Percentiles rank a stretch among this genome's conserved stretches.
Conservation (phyloP, 2,797 vertebrate genomes). For the Poeciliopsis turneri region DNA sequence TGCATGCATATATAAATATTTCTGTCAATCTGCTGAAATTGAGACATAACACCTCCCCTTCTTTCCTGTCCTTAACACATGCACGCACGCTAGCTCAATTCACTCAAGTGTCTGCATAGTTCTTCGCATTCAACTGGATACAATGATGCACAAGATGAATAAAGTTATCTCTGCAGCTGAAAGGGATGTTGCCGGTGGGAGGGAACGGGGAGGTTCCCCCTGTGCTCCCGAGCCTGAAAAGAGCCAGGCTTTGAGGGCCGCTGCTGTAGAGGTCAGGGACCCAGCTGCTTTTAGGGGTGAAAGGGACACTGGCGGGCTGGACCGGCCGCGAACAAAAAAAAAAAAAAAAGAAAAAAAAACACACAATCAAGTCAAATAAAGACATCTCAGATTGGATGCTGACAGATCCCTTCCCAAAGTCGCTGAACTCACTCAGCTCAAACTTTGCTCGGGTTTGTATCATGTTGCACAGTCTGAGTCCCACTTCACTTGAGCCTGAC, state of each 20-base stretch:
- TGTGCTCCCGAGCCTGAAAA: conserved; percentile 85
- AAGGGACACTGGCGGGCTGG: conserved; percentile 92
- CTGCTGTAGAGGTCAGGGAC: conserved; percentile 94
- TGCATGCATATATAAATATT: conserved; percentile 21
- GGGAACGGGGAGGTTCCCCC: conserved; percentile 89
- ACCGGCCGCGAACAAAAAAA: conserved; percentile 88
- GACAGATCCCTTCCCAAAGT: conserved; percentile 79
- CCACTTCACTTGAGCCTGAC: conserved; percentile 58
- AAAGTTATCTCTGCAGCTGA: conserved; percentile 98
- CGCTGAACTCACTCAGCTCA: conserved; percentile 80
- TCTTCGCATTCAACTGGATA: conserved; percentile 96
- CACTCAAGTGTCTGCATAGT: conserved; percentile 85
- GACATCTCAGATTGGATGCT: conserved; percentile 80
- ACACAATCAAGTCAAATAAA: conserved; percentile 82
- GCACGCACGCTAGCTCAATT: conserved; percentile 84
- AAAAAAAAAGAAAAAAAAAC: conserved; percentile 18
- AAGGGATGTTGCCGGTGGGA: conserved; percentile 96
- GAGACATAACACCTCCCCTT: conserved; percentile 87
- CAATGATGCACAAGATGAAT: conserved; percentile 99
- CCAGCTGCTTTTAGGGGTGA: conserved; percentile 93
- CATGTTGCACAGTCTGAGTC: conserved; percentile 68
- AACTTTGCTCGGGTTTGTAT: conserved; percentile 75
- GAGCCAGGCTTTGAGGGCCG: conserved; percentile 88
- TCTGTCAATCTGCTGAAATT: conserved; percentile 84
- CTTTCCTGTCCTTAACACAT: conserved; percentile 65